Evolutionary conservation across 2,113 vertebrate genomes (phyloP).

Genomic region (Solenodon paradoxus): DNA sequence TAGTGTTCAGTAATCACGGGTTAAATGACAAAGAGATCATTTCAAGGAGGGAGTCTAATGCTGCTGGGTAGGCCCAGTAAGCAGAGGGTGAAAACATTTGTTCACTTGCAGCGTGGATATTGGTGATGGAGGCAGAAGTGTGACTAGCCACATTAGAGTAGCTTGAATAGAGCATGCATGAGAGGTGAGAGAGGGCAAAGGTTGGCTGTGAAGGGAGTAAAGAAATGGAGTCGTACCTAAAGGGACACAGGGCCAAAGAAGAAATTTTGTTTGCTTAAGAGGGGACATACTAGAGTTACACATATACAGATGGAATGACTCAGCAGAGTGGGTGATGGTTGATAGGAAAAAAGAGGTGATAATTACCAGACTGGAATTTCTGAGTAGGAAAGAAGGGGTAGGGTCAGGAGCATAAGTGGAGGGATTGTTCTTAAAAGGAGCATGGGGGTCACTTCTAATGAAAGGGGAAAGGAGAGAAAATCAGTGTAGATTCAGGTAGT

Average conservation of each 20-base stretch:
- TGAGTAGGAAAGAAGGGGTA: background rate
- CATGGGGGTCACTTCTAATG: background rate
- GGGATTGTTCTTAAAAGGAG: background rate
- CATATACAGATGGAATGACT: background rate
- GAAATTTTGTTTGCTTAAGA: background rate
- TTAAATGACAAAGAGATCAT: slow-evolving; percentile 35
- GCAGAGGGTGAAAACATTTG: background rate
- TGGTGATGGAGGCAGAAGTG: background rate
- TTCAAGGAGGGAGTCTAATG: background rate
- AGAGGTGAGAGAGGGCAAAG: background rate
- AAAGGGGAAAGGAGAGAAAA: background rate
- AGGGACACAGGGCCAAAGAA: background rate
- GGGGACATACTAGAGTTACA: background rate
- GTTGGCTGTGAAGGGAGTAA: slow-evolving; percentile 9
- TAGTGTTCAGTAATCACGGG: background rate
- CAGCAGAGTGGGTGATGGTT: background rate
- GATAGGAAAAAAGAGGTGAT: background rate
- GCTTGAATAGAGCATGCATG: background rate
- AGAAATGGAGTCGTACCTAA: background rate
- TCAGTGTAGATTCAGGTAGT: background rate
- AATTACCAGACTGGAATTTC: background rate
- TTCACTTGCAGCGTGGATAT: background rate
- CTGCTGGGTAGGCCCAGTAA: background rate
- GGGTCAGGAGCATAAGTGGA: background rate
- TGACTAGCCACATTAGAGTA: too few relatives aligned